Evolutionary conservation across 2,113 vertebrate genomes (phyloP), one percentile per base, ranked within the genome.

Genomic region (Gorsachius goisagi): DNA sequence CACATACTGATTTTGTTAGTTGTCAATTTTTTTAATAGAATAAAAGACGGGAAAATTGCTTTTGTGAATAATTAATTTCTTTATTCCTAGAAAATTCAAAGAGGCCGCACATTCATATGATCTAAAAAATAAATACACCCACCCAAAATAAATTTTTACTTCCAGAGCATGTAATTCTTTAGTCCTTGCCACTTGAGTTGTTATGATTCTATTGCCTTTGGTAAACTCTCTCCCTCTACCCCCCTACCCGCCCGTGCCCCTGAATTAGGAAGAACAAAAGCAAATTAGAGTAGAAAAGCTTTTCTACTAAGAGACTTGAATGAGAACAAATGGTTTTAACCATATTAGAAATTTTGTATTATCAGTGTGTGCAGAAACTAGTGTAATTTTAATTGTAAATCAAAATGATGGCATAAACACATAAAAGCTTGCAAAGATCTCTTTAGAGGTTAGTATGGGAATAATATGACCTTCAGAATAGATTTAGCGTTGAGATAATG

Each of bases 221-320:
- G 47, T 72, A 81, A 67, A 77, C 45, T 53, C 11, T 26, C 20
- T 53, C 8, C 3, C 21, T 23, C 56, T 32, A 8, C 17, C 18
- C 18, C 2, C 5, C 10, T 5, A 1, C 3, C 4, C 5, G 12
- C 39, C 39, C 9, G 39, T 5, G 12, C 39, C 12, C 39, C 39
- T 41, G 39, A 41, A 41, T 41, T 88, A 45, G 56, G 37, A 93
- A 66, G 15, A 77, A 55, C 8, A 11, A 94, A 84, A 49, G 44
- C 28, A 73, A 89, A n/a, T 66, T 62, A 9, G n/a, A 82, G 30
- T 35, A 64, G 26, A 39, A 35, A 45, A 18, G 16, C 45, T 53
- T 23, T 39, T 49, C 30, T 64, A 9, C 39, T 59, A 75, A 50
- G 71, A 49, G 39, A 62, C 26, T n/a, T 33, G 49, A 50, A 74